Conservation (phyloP, 2,797 vertebrate species). For the Urosaurus nigricauda region DNA sequence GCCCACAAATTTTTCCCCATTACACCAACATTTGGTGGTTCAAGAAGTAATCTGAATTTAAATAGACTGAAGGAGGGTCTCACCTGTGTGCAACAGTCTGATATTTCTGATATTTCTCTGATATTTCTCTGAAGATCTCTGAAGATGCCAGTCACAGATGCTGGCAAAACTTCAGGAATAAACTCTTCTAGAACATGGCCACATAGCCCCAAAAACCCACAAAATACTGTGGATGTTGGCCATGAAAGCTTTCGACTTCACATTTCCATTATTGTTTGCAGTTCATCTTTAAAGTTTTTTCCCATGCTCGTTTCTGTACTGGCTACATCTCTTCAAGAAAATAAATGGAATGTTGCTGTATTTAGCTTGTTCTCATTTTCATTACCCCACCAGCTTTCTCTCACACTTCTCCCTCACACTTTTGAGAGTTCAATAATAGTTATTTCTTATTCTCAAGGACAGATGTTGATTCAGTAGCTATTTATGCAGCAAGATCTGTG, state of each 20-base stretch:
- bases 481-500: slow-evolving; percentile 32
- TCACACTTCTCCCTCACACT: background rate
- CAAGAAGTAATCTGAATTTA: background rate
- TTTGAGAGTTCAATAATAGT: slow-evolving; percentile 59
- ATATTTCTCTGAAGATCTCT: no score
- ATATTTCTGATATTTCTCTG: no score
- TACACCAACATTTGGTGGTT: no score
- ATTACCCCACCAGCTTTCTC: slow-evolving; percentile 32
- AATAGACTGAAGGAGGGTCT: background rate
- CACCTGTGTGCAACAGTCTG: background rate
- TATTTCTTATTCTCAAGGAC: slow-evolving; percentile 54
- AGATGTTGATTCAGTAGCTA: slow-evolving; percentile 55
- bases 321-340: slow-evolving; percentile 14
- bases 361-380: background rate
- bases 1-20: no score
- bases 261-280: background rate
- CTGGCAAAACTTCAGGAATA: no score
- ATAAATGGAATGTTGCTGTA: slow-evolving; percentile 18
- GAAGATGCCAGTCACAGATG: no score
- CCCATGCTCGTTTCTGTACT: slow-evolving; percentile 20
- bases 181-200: no score
- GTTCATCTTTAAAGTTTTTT: background rate
- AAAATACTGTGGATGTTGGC: no score
- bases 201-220: no score
- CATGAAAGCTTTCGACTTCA: no score